A percentile compares a stretch with the other conserved stretches of the same genome.
Conservation (phyloP, 2,888 invertebrate species). For the Heteromurus nitidus region DNA sequence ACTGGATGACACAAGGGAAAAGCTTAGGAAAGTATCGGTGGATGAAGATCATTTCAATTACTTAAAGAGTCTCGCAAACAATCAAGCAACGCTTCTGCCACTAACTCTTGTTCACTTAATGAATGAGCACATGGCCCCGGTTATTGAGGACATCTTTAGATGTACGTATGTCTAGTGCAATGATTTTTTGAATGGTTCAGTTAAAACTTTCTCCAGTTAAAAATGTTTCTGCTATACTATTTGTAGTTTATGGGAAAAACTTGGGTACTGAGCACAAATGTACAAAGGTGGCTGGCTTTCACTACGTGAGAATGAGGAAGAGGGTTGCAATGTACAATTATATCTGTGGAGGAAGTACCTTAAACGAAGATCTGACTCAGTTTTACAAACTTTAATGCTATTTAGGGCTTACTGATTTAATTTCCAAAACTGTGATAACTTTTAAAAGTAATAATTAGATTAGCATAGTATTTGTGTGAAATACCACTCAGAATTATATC, state of each 20-base stretch:
- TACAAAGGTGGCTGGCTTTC: slow-evolving; percentile 46
- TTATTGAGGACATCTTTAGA: slow-evolving; percentile 56
- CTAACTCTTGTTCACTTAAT: slow-evolving; percentile 62
- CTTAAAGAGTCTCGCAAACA: slow-evolving; percentile 61
- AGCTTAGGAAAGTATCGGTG: slow-evolving; percentile 39
- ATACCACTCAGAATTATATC: too few species aligned
- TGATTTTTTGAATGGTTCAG: too few species aligned
- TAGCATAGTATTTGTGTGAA: too few species aligned
- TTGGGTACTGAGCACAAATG: slow-evolving; percentile 48
- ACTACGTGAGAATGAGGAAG: slow-evolving; percentile 16
- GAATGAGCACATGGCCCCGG: slow-evolving; percentile 57
- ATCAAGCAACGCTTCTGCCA: slow-evolving; percentile 62
- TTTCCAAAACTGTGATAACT: too few species aligned
- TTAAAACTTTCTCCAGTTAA: too few species aligned
- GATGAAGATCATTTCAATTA: slow-evolving; percentile 68
- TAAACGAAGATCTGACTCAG: not conserved
- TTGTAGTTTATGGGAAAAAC: slow-evolving; percentile 56
- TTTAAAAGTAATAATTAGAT: too few species aligned
- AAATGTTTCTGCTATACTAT: not conserved
- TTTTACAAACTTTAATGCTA: too few species aligned
- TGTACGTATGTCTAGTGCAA: too few species aligned
- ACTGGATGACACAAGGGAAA: slow-evolving; percentile 50
- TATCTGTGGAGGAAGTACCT: not conserved
- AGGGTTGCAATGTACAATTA: not conserved
- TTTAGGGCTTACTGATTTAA: too few species aligned